Percentiles rank a stretch among this genome's conserved stretches.
Conservation (phyloP, 2,113 vertebrate species). For the Pyrgilauda ruficollis region DNA sequence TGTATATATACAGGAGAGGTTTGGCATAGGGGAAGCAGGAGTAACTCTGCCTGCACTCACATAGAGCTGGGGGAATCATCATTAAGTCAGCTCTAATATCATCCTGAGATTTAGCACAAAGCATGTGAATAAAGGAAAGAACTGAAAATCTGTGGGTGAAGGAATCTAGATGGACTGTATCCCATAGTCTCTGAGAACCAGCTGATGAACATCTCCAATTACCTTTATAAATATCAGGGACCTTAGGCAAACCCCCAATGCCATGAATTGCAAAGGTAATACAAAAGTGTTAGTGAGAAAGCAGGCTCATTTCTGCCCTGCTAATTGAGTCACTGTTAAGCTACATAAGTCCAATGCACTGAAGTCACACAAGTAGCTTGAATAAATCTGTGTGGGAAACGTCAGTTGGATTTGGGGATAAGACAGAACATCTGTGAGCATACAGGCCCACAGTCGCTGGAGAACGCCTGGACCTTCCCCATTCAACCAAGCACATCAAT, state of each 20-base stretch:
- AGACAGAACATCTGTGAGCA: background rate
- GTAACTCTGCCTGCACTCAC: background rate
- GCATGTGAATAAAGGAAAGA: slow-evolving; percentile 2
- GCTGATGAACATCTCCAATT: slow-evolving; percentile 42
- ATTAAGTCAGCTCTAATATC: background rate
- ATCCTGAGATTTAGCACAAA: background rate
- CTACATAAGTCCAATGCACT: background rate
- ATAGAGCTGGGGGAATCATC: background rate
- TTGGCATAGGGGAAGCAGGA: background rate
- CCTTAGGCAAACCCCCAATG: slow-evolving; percentile 1
- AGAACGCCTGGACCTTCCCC: background rate
- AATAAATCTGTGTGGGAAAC: background rate
- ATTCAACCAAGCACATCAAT: background rate
- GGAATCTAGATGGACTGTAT: slow-evolving; percentile 11
- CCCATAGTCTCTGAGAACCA: slow-evolving; percentile 26
- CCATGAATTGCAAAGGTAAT: slow-evolving; percentile 23
- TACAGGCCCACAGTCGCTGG: accelerated
- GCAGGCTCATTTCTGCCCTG: background rate
- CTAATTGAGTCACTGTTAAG: slow-evolving; percentile 17
- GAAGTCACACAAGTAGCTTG: background rate
- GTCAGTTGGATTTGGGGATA: background rate
- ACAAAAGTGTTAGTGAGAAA: background rate
- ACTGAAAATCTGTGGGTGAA: background rate
- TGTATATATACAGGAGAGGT: background rate
- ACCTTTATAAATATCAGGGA: slow-evolving; percentile 17